Evolutionary conservation across 2,797 vertebrate genomes (phyloP).

Genomic region (Chromobotia macracanthus): DNA sequence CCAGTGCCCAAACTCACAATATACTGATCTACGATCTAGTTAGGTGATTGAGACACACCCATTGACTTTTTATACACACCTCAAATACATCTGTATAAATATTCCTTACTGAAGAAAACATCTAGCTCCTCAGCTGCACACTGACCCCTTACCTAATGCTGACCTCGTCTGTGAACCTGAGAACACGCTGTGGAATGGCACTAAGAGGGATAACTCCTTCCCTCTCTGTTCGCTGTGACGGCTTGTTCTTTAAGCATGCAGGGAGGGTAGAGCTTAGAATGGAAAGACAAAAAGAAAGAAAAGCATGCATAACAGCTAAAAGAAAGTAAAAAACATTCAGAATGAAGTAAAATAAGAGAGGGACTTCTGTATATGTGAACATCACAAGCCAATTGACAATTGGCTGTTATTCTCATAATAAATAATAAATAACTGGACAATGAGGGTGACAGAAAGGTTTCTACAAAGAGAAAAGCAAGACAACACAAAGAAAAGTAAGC

Average conservation of each 20-base stretch:
- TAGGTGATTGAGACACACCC: too few relatives aligned
- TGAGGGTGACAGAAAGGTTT: not conserved
- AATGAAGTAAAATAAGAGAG: constrained; percentile 7
- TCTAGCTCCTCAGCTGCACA: not conserved
- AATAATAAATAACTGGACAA: too few relatives aligned
- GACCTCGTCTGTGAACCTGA: constrained; percentile 85
- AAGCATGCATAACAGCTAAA: constrained; percentile 62
- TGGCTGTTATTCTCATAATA: not conserved
- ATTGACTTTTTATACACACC: too few relatives aligned
- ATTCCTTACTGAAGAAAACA: not conserved
- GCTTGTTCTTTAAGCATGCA: constrained; percentile 86
- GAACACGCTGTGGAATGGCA: constrained; percentile 78
- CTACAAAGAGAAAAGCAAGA: not conserved
- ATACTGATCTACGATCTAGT: too few relatives aligned
- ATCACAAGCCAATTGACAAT: not conserved
- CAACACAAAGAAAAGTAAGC: not conserved
- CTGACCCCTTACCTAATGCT: constrained; percentile 82
- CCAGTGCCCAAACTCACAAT: too few relatives aligned
- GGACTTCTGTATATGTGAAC: constrained; percentile 35
- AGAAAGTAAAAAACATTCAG: constrained; percentile 51
- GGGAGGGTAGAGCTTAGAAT: constrained; percentile 86
- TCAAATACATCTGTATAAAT: too few relatives aligned
- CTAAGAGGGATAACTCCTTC: constrained; percentile 71
- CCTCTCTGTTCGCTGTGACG: constrained; percentile 78
- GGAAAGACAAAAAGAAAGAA: constrained; percentile 41